Conservation (phyloP, 2,888 invertebrate genomes). For the Aphodius sticticus region DNA sequence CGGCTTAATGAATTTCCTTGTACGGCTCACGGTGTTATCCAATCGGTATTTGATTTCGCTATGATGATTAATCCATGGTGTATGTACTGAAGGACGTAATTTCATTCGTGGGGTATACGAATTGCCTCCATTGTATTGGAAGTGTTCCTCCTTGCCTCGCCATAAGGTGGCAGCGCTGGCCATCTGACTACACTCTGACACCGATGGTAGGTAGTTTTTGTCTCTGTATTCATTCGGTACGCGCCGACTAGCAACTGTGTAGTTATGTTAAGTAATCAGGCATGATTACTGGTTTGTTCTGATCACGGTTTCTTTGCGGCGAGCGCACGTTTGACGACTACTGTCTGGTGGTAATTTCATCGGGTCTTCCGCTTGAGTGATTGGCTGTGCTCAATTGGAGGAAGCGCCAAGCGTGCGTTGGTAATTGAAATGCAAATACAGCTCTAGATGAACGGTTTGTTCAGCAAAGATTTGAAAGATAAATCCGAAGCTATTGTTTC, state of each 20-base stretch:
- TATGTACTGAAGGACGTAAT: background rate
- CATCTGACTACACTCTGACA: background rate
- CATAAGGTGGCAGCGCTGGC: background rate
- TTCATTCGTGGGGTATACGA: background rate
- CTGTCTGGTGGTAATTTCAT: background rate
- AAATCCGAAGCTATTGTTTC: too few species aligned
- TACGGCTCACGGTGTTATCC: background rate
- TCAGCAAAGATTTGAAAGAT: too few species aligned
- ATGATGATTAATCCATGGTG: background rate
- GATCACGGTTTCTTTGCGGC: background rate
- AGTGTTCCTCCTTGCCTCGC: background rate
- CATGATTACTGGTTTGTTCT: background rate
- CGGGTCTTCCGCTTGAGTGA: background rate
- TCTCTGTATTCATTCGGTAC: background rate
- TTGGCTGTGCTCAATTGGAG: background rate
- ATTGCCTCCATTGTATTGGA: background rate
- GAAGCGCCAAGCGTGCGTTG: background rate
- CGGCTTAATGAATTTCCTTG: constrained; percentile 19
- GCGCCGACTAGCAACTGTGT: background rate
- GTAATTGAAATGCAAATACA: too few species aligned
- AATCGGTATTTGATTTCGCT: background rate
- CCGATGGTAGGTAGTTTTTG: background rate
- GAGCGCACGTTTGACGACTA: background rate
- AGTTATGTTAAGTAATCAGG: background rate
- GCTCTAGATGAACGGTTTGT: too few species aligned